Evolutionary conservation across 2,797 vertebrate genomes (phyloP), one percentile per base, ranked within the genome.

Genomic region (Enteromius radiatus): DNA sequence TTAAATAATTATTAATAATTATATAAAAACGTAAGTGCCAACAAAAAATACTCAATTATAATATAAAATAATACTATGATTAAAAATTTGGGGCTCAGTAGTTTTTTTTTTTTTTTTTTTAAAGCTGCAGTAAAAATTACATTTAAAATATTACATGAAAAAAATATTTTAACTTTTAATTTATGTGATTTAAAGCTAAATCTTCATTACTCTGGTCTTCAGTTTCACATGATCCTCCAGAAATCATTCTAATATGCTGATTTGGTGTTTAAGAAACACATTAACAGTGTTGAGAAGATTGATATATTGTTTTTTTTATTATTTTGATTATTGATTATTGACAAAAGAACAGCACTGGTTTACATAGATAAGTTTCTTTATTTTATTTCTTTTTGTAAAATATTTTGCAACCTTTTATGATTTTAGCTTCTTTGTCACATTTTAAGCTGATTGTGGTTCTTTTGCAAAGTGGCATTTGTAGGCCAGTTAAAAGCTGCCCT

Each of bases 361-460:
- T 38, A 38, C 36, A 38, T 38, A 7, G 33, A 36, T 36, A 38
- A 38, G 36, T 7, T 38, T 38, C 36, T 38, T 38, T 38, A 38
- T 38, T 54, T 21, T 21, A 7, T 0, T 1, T 52, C 3, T 52
- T 54, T 54, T 54, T 17, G 45, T 47, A 17, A 49, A 59, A 33
- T 33, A 0, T 19, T 9, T 33, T 33, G 61, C 10, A 19, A 64
- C 31, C 19, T 65, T 11, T 11, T 65, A 4, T 21, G 4, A 65
- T 8, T 31, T 36, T 76, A 76, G 23, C 61, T 76, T 76, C 14
- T 61, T 8, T 45, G 38, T 17, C 38, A 7, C 56, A 76, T 63
- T 26, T 26, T 11, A 59, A 59, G 11, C 26, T 12, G 23, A 59
- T 26, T 59, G n/a, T 26, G n/a, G 10, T 59, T 59, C 10, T 19